Base-by-base conservation (phyloP, 2,797 vertebrate species). In the Gymnoscopelus microlampas region DNA sequence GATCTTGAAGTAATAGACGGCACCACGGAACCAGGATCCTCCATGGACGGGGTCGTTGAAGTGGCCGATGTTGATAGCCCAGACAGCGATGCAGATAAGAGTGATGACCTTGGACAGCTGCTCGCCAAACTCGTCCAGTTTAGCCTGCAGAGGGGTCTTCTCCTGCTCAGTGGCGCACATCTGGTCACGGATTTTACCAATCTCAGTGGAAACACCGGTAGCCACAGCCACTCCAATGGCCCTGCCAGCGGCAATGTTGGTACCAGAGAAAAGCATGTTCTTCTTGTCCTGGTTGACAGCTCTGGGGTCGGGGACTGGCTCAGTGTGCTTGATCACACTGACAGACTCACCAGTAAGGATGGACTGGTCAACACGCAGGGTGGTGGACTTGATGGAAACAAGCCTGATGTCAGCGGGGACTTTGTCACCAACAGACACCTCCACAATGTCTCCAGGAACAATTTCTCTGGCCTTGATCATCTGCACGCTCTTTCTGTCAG, bases 1-100 rank as follows among this genome's bases (percentile, higher is more conserved):
- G 1, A 98, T 98, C 93, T 98, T 98, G 87, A 98, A 98, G 92
- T 98, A 98, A 91, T 98, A 98, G 83, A 98, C 95, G 48, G 97
- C 97, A 0, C 97, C 97, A 0, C 96, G 96, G 90, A 98, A 93
- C 97, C 97, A 98, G 68, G 97, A 98, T 73, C 97, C 97, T 3
- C 97, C 97, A 0, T 98, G 97, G 85, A 98, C 95, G 15, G 96
- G 95, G 85, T 97, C 97, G 1, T 97, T 98, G 92, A 98, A 98
- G 92, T 98, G 97, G 68, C 97, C 97, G 0, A 98, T 98, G 93
- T 98, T 98, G 94, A 98, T 98, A 58, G 96, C 93, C 97, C 97
- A 98, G 11, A 98, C 97, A 0, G 97, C 97, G 0, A 98, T 91
- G 0, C 97, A 98, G 92, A 98, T 98, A 77, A 98, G 93, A 7